A percentile compares a stretch with the other conserved stretches of the same genome.
Evolutionary conservation across 2,888 invertebrate genomes (phyloP).

Genomic region (Coleophora deauratella): DNA sequence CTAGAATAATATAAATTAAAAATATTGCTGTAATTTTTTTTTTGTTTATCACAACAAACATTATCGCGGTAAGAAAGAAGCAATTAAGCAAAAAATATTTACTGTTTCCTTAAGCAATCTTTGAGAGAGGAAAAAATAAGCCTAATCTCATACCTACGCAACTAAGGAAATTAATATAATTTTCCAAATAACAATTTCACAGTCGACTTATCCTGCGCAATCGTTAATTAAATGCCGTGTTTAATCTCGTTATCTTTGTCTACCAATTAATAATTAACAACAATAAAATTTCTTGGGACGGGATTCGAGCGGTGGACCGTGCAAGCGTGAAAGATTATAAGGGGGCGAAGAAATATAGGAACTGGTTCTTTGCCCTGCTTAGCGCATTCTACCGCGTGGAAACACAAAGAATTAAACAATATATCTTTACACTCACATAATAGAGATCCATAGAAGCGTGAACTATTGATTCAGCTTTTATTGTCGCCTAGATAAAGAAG

Average conservation of each 20-base stretch:
- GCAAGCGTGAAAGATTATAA: constrained; percentile 47
- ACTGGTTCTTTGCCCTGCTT: constrained; percentile 31
- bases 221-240: constrained; percentile 46
- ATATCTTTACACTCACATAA: constrained; percentile 4
- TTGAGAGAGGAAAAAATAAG: too few relatives aligned
- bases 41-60: too few relatives aligned
- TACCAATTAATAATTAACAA: constrained; percentile 55
- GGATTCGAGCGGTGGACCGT: constrained; percentile 25
- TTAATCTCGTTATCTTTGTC: constrained; percentile 53
- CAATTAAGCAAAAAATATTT: too few relatives aligned
- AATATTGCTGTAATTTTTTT: too few relatives aligned
- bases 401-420: constrained; percentile 10
- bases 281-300: constrained; percentile 49
- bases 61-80: too few relatives aligned
- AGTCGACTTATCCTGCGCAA: constrained; percentile 11
- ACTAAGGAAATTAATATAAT: neutral
- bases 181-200: constrained; percentile 1
- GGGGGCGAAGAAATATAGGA: constrained; percentile 24
- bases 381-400: constrained; percentile 27
- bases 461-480: constrained; percentile 4
- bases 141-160: neutral
- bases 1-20: too few relatives aligned
- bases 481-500: neutral
- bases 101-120: too few relatives aligned
- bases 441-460: constrained; percentile 6